Conservation (phyloP, 2,113 vertebrate species). For the Procavia capensis region DNA sequence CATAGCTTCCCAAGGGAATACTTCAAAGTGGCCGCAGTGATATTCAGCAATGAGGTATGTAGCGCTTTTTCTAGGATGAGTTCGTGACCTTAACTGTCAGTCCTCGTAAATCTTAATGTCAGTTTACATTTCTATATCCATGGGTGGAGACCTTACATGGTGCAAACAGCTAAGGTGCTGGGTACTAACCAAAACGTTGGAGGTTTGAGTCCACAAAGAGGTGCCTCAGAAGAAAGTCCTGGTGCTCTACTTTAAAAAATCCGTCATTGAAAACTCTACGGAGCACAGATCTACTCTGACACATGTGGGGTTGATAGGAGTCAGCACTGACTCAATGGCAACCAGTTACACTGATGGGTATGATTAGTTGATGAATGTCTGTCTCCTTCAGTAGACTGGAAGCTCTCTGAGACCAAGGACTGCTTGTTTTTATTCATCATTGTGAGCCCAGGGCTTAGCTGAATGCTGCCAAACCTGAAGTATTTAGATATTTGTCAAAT, state of each 20-base stretch:
- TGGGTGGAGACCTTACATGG: not conserved
- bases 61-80: no score
- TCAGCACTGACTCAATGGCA: not conserved
- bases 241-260: not conserved
- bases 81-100: no score
- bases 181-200: not conserved
- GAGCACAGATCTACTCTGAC: not conserved
- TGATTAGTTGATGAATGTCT: accelerated
- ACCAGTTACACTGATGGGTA: not conserved
- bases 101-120: not conserved
- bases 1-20: no score
- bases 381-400: not conserved
- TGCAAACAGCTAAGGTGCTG: not conserved
- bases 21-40: no score
- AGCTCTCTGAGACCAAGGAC: not conserved
- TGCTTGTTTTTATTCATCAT: not conserved
- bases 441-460: not conserved
- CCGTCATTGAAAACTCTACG: not conserved
- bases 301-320: not conserved
- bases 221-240: not conserved
- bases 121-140: not conserved
- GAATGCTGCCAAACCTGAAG: not conserved
- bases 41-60: no score
- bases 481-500: not conserved
- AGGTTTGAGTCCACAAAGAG: not conserved